Evolutionary conservation across 2,797 vertebrate genomes (phyloP).

Genomic region (Gambelia wislizenii): DNA sequence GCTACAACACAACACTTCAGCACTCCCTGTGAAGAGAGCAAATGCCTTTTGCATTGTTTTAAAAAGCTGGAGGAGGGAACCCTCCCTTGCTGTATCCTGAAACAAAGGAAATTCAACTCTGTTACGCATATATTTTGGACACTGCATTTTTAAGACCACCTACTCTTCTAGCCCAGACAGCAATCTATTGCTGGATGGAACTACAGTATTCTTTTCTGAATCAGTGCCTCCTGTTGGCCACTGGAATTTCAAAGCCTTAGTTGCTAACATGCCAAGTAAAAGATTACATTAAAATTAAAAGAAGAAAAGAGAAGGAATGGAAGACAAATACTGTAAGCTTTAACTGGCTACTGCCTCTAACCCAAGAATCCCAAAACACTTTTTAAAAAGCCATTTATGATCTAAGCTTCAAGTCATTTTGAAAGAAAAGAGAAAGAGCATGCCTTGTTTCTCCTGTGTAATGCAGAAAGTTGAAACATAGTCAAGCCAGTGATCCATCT

Average conservation of each 20-base stretch:
- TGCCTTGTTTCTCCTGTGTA: neutral
- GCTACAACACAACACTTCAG: constrained; percentile 9
- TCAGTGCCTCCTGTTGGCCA: constrained; percentile 17
- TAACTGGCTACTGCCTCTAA: constrained; percentile 17
- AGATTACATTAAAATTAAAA: constrained; percentile 31
- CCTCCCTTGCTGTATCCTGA: constrained; percentile 43
- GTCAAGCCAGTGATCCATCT: neutral
- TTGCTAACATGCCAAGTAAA: constrained; percentile 44
- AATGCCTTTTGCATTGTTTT: constrained; percentile 42
- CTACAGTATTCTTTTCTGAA: constrained; percentile 42
- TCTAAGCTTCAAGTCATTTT: constrained; percentile 6
- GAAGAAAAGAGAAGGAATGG: neutral
- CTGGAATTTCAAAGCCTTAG: constrained; percentile 38
- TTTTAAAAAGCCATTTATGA: constrained; percentile 18
- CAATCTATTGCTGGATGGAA: constrained; percentile 41
- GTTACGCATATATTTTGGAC: constrained; percentile 41
- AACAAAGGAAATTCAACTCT: constrained; percentile 52
- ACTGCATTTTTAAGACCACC: constrained; percentile 46
- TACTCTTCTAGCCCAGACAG: constrained; percentile 40
- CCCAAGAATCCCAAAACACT: constrained; percentile 23
- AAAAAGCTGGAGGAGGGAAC: constrained; percentile 48
- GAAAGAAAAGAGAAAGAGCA: neutral
- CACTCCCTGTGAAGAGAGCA: constrained; percentile 26
- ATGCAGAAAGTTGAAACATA: neutral
- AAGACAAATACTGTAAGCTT: constrained; percentile 7